These are phyloP conservation scores for Cryptosula pallasiana DNA, from an alignment of 2,888 invertebrate genomes.

Conservation along the genomic window DNA sequence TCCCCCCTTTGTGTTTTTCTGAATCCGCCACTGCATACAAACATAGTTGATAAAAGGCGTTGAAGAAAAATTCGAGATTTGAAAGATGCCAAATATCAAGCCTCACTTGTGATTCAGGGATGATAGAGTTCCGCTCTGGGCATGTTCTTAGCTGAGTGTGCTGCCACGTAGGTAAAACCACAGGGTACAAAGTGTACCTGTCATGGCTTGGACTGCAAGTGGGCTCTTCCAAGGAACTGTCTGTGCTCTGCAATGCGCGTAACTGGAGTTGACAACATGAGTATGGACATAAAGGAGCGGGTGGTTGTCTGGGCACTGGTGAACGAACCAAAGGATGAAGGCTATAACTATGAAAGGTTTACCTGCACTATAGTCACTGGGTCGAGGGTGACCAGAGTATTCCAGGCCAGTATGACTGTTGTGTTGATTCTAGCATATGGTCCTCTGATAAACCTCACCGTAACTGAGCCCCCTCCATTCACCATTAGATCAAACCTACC, in stretches of 20 bases:
- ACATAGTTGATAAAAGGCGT: too few species aligned
- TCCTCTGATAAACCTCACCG: slow-evolving; percentile 88
- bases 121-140: slow-evolving; percentile 48
- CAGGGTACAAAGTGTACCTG: slow-evolving; percentile 43
- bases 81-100: too few species aligned
- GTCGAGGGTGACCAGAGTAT: slow-evolving; percentile 73
- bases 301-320: too few species aligned
- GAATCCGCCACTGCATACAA: too few species aligned
- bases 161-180: slow-evolving; percentile 51
- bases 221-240: slow-evolving; percentile 57
- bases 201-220: slow-evolving; percentile 41
- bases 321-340: too few species aligned
- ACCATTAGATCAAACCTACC: slow-evolving; percentile 95
- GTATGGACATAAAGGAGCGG: too few species aligned
- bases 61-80: too few species aligned
- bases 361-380: slow-evolving; percentile 39
- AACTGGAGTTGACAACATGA: too few species aligned
- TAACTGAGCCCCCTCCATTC: slow-evolving; percentile 96
- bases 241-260: slow-evolving; percentile 32
- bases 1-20: too few species aligned
- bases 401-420: slow-evolving; percentile 71
- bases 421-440: slow-evolving; percentile 69
- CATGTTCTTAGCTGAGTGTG: slow-evolving; percentile 52
- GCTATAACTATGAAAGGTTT: too few species aligned
- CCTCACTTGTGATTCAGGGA: slow-evolving; percentile 50